Evolutionary conservation across 2,888 invertebrate species (phyloP), one percentile per base, ranked within the genome.

Genomic region (Apeira syringaria): DNA sequence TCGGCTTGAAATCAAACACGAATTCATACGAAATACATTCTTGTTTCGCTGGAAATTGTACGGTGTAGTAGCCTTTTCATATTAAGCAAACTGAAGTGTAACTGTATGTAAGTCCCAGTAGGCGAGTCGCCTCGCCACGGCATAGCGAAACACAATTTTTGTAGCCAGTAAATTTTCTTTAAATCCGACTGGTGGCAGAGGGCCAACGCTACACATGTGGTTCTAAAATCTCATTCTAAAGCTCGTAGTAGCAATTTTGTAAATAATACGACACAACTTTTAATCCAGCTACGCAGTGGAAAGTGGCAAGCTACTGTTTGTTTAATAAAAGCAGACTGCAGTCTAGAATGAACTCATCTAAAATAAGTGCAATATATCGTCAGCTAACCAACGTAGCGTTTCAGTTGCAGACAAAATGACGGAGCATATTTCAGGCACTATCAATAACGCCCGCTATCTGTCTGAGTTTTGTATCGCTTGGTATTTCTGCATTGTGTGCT

Each of bases 21-120:
- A 70, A 71, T 70, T 68, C 61, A 66, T 57, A 58, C 72, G 67
- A n/a, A n/a, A n/a, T 73, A 72, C 61, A 65, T 68, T 74, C 64
- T 59, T 56, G 59, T 63, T 79, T 64, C 73, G 15, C 47, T 81
- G 81, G 81, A 81, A 80, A 80, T 80, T 62, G 69, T 53, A 52
- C 51, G 55, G 61, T 62, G 62, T 65, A 60, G 62, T 66, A 71
- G 71, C 75, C 73, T 73, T 73, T 72, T 64, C 71, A 73, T 74
- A 79, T 79, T 79, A 80, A 73, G 77, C 68, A 80, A 83, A 83
- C 77, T 80, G 80, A 79, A 79, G 80, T 80, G 65, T 73, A 68
- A 66, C 70, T 66, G 59, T 64, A 47, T 56, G 62, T 41, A 50
- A 43, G 58, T 68, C 73, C 73, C 75, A 35, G 44, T 47, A 64